Evolutionary conservation across 2,888 invertebrate species (phyloP), one percentile per base, ranked within the genome.

Genomic region (Corythucha ciliata): DNA sequence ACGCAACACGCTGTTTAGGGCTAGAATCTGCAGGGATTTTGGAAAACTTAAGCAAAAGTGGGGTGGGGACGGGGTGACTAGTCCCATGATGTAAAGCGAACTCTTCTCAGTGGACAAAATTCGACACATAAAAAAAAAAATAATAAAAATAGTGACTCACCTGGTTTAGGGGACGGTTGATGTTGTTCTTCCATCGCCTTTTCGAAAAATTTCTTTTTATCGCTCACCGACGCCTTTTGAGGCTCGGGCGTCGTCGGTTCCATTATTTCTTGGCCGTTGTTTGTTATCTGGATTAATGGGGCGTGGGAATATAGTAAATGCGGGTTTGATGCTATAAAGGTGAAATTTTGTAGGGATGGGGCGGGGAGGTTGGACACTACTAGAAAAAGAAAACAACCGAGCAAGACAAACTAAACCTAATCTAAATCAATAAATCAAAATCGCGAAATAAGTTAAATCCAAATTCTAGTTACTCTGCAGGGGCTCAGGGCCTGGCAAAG

Each of bases 191-290:
- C 88, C 81, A 94, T 91, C 57, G 93, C 93, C 67, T 85, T 83
- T 73, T 96, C 94, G 70, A 96, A 96, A 72, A 92, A 89, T 67
- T 83, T 86, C 71, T 90, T 90, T 73, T 89, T 88, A 72, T 91
- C 88, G 69, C 87, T 89, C 66, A 94, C 91, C 56, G 84, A 82
- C 68, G 90, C 81, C 74, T 87, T 87, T 66, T n/a, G n/a, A 22
- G 41, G 40, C 32, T 27, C 49, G 12, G 49, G 16, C 20, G 48
- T 18, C 32, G 40, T n/a, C n/a, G 29, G n/a, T 10, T 29, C 29
- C 48, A 48, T 57, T 22, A 41, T 49, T 37, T 56, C 56, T 27
- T 10, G 36, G 22, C 41, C 37, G 36, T 49, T 55, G 26, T 25
- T 40, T 22, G 51, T 44, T 20, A 44, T 51, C 51, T 51, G 45